Conservation (phyloP, 2,888 invertebrate species). For the Eupithecia centaureata region DNA sequence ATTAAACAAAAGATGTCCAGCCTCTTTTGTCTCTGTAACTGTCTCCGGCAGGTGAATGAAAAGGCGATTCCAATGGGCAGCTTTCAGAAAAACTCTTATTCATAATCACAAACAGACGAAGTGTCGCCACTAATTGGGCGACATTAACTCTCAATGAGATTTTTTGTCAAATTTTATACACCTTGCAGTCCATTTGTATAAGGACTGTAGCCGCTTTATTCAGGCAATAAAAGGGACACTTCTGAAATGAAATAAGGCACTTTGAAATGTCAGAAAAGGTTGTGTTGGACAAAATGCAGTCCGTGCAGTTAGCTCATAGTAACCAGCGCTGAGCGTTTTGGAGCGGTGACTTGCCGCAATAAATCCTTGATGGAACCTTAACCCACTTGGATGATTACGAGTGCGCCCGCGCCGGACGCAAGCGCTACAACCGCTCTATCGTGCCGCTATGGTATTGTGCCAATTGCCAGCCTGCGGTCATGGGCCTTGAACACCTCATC, state of each 20-base stretch:
- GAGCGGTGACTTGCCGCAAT: conserved; percentile 84
- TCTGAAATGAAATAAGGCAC: not conserved
- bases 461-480: conserved; percentile 23
- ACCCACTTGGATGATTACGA: conserved; percentile 83
- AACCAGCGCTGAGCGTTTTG: conserved; percentile 78
- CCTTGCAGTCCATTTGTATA: conserved; percentile 5
- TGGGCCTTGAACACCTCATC: conserved; percentile 13
- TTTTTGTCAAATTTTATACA: conserved; percentile 39
- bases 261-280: conserved; percentile 54
- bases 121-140: conserved; percentile 63
- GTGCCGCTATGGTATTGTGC: conserved; percentile 43
- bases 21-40: conserved; percentile 62
- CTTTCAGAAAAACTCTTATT: conserved; percentile 55
- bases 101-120: conserved; percentile 63
- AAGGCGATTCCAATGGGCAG: conserved; percentile 47
- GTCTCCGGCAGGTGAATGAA: conserved; percentile 67
- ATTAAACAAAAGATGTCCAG: conserved; percentile 77
- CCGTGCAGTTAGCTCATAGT: conserved; percentile 80
- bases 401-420: conserved; percentile 57
- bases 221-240: not conserved
- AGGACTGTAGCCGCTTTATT: not conserved
- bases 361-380: conserved; percentile 84
- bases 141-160: conserved; percentile 21
- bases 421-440: conserved; percentile 68
- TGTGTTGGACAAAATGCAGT: conserved; percentile 74